phyloP scores from a whole-genome alignment of 2,113 vertebrate species.

The Muscicapa adusta region DNA sequence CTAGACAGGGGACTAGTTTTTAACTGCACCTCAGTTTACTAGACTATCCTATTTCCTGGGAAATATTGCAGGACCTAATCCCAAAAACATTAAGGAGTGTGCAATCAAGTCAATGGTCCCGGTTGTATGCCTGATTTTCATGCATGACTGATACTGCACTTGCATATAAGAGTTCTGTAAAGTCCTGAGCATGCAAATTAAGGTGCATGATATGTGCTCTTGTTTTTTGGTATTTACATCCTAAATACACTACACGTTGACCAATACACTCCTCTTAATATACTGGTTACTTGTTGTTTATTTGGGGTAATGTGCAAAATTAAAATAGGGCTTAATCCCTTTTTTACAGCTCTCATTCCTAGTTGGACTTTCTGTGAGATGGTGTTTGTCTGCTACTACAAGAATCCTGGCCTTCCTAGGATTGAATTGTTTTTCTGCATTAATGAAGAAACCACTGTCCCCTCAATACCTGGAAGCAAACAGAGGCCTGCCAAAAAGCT shows the following conservation, averaged over 20 bases:
- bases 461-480: not conserved
- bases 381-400: not conserved
- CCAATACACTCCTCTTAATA: not conserved
- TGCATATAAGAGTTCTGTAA: not conserved
- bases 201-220: not conserved
- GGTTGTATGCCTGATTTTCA: not conserved
- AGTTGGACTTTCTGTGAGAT: not conserved
- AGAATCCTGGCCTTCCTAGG: not conserved
- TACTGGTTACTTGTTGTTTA: not conserved
- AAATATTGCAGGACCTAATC: not conserved
- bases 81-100: not conserved
- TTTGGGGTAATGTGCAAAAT: not conserved
- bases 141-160: not conserved
- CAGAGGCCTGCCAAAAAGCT: not conserved
- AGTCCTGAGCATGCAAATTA: not conserved
- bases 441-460: not conserved
- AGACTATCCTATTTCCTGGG: not conserved
- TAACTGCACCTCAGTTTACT: not conserved
- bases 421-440: not conserved
- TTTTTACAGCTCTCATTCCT: not conserved
- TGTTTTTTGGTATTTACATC: not conserved
- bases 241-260: not conserved
- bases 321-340: not conserved
- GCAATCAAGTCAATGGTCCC: not conserved
- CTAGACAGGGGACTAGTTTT: not conserved